Conservation (phyloP, 2,797 vertebrate species). For the Ispidina lecontei region DNA sequence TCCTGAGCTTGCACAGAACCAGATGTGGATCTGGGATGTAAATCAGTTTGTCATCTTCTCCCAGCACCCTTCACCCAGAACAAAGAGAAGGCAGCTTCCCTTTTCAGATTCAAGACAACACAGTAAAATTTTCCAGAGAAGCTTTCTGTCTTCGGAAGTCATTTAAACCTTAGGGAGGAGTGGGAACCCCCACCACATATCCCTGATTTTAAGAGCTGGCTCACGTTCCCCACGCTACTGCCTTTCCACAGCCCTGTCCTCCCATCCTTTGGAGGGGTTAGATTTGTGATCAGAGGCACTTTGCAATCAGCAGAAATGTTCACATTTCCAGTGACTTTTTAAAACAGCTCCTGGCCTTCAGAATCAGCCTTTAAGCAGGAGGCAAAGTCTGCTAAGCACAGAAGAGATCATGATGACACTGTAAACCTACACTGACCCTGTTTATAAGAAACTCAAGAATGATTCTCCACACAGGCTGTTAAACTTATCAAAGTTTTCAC, state of each 20-base stretch:
- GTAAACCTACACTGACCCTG: not conserved
- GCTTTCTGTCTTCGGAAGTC: not conserved
- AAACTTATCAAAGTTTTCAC: conserved; percentile 20
- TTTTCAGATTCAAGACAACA: not conserved
- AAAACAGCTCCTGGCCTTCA: not conserved
- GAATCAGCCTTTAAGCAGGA: not conserved
- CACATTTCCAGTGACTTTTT: not conserved
- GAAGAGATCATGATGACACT: not conserved
- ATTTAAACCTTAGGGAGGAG: not conserved
- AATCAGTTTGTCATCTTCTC: not conserved
- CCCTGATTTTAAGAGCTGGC: not conserved
- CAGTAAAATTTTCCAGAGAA: not conserved
- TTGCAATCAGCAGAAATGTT: not conserved
- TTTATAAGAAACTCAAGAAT: not conserved
- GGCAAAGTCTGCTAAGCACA: not conserved
- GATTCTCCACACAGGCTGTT: not conserved
- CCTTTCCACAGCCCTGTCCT: not conserved
- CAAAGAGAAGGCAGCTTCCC: not conserved
- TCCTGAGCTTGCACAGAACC: not conserved
- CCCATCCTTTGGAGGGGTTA: not conserved
- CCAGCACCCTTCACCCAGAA: not conserved
- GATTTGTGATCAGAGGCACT: not conserved
- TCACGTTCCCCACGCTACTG: not conserved
- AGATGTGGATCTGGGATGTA: not conserved
- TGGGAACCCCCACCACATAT: accelerated